Conservation (phyloP, 2,797 vertebrate genomes). For the Cossypha dichroa region DNA sequence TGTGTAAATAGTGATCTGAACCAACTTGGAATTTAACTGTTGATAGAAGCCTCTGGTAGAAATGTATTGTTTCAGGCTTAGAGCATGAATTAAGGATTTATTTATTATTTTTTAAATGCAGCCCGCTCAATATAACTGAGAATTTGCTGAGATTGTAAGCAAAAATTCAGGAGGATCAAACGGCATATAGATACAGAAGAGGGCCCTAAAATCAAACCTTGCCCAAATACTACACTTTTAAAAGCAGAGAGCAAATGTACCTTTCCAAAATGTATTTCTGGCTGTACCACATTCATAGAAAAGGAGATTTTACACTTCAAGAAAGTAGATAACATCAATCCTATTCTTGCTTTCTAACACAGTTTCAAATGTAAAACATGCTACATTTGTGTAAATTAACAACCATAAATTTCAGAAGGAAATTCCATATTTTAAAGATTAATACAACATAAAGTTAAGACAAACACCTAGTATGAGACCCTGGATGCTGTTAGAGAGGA, state of each 20-base stretch:
- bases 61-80: neutral
- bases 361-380: slow-evolving; percentile 28
- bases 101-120: neutral
- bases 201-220: neutral
- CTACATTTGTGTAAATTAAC: neutral
- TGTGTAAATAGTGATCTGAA: neutral
- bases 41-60: neutral
- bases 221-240: neutral
- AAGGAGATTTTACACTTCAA: neutral
- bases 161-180: slow-evolving; percentile 26
- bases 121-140: neutral
- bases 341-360: neutral
- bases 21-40: neutral
- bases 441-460: slow-evolving; percentile 17
- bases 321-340: neutral
- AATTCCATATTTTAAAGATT: neutral
- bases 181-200: neutral
- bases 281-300: neutral
- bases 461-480: neutral
- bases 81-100: neutral
- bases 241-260: neutral
- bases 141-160: neutral
- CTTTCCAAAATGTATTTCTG: slow-evolving; percentile 3
- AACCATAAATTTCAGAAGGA: neutral
- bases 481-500: neutral